Conservation (phyloP, 1,140 invertebrate genomes). For the Drosophila tristis region DNA sequence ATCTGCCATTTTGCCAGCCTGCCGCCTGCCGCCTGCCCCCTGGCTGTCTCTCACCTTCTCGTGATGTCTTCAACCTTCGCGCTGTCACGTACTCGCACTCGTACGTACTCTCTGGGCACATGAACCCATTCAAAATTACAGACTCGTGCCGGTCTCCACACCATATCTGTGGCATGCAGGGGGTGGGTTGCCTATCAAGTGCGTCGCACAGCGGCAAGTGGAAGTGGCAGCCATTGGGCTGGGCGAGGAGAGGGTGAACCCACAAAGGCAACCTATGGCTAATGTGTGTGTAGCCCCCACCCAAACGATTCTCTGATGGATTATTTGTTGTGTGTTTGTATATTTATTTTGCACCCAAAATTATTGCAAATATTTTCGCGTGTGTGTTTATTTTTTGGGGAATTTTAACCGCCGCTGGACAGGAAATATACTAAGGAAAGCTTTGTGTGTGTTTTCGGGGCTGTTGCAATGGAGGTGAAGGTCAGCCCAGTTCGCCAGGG, state of each 20-base stretch:
- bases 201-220: conserved; percentile 33
- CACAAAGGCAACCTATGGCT: conserved; percentile 1
- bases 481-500: conserved; percentile 1
- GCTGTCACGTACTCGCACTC: conserved; percentile 40
- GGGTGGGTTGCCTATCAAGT: conserved; percentile 21
- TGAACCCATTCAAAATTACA: conserved; percentile 50
- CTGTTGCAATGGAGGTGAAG: conserved; percentile 36
- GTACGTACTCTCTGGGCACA: conserved; percentile 33
- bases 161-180: conserved; percentile 3
- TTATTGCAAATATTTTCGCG: conserved; percentile 52
- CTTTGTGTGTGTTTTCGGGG: no score
- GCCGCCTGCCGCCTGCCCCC: not conserved
- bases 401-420: conserved; percentile 18
- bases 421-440: conserved; percentile 52
- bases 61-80: conserved; percentile 25
- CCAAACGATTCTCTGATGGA: no score
- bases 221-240: not conserved
- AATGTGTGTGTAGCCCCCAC: not conserved
- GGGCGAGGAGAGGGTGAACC: conserved; percentile 5
- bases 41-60: conserved; percentile 1
- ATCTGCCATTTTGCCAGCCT: no score
- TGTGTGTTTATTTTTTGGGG: conserved; percentile 39
- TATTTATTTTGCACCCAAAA: conserved; percentile 24
- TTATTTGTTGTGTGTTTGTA: conserved; percentile 1
- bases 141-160: conserved; percentile 49